Base-by-base conservation (phyloP, 2,888 invertebrate genomes). In the Caenorhabditis sp. region DNA sequence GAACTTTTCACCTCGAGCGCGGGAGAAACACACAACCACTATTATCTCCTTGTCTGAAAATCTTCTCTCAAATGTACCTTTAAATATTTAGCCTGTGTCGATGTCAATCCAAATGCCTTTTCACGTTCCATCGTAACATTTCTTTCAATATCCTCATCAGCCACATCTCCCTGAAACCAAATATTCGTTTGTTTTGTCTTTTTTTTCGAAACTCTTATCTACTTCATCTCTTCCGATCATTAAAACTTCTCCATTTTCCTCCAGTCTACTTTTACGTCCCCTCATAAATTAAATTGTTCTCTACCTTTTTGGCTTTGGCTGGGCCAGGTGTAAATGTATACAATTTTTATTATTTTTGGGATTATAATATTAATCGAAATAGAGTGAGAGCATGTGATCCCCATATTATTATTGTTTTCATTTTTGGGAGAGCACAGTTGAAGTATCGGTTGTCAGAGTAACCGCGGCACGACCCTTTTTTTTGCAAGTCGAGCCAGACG, bases 121-220 rank as follows among this genome's bases (percentile, higher is more conserved):
- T 66, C 62, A 17, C 66, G 66, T 21, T 66, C 66, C 10, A 63
- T 66, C 49, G 66, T 58, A 23, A 66, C 66, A n/a, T 59, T 50
- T 10, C 31, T 54, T 24, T 71, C 71, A n/a, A 70, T 70, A 21
- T 62, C 37, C 21, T n/a, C 57, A 43, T 43, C 43, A 31, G 66
- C 71, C 27, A 60, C 6, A 6, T 59, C 31, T 36, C 58, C 63
- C 66, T 71, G 66, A 49, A 65, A 65, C 10, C 31, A 31, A 49
- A 43, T 17, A 43, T 43, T 43, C 10, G 12, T 43, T 43, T 43
- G 36, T 21, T 36, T 24, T 27, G 24, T 8, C n/a, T 26, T 49
- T 49, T 49, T 19, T 3, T 37, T 17, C 49, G n/a, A n/a, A n/a
- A n/a, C n/a, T 58, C 10, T 43, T 43, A 43, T 43, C 43, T 43